A percentile compares a stretch with the other conserved stretches of the same genome.
These are phyloP conservation scores for Dryobotodes eremita DNA, from an alignment of 2,888 invertebrate species.

Conservation along the genomic window DNA sequence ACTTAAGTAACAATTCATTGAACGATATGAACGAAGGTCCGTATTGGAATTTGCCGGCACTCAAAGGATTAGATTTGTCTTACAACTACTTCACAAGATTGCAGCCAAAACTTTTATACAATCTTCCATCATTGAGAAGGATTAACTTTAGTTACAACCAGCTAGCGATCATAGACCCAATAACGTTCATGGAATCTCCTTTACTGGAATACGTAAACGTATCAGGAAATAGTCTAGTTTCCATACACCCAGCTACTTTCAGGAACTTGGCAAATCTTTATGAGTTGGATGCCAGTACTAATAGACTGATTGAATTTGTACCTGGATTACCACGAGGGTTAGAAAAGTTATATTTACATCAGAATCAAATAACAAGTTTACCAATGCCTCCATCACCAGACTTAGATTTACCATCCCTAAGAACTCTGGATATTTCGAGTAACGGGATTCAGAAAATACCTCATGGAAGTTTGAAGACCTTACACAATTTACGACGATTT, in stretches of 20 bases:
- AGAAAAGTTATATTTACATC: conserved; percentile 93
- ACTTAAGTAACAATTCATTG: conserved; percentile 95
- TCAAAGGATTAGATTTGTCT: conserved; percentile 96
- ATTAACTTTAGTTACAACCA: conserved; percentile 95
- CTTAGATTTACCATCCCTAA: conserved; percentile 93
- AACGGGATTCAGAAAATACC: conserved; percentile 94
- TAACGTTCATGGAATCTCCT: conserved; percentile 93
- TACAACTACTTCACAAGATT: conserved; percentile 93
- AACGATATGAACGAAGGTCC: conserved; percentile 93
- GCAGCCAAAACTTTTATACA: conserved; percentile 93
- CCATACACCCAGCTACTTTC: conserved; percentile 94
- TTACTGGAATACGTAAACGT: conserved; percentile 95
- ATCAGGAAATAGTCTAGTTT: conserved; percentile 93
- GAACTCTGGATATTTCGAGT: conserved; percentile 94
- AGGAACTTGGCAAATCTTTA: conserved; percentile 94
- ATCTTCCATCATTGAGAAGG: conserved; percentile 94
- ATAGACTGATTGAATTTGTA: conserved; percentile 94
- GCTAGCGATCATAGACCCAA: conserved; percentile 93
- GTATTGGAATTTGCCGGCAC: conserved; percentile 95
- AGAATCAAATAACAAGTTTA: conserved; percentile 93
- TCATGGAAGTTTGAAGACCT: conserved; percentile 91
- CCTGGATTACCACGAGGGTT: conserved; percentile 94
- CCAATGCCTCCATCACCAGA: conserved; percentile 92
- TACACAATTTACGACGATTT: conserved; percentile 93
- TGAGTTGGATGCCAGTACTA: conserved; percentile 94